Evolutionary conservation across 2,888 invertebrate species (phyloP).

Genomic region (Meteorus cinctellus): DNA sequence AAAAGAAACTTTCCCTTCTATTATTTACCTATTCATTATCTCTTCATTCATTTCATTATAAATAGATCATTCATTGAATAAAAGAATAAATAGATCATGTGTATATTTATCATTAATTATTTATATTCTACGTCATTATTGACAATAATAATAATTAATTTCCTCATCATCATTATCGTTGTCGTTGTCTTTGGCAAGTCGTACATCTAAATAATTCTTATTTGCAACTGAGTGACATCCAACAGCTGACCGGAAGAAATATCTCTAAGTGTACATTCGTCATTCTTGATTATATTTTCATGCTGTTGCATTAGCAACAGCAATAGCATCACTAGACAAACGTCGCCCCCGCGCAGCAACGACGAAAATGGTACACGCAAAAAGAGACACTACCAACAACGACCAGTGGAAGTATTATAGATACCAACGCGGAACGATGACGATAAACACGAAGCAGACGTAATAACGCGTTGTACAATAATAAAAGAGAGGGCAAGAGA

Average conservation of each 20-base stretch:
- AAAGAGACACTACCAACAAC: slow-evolving; percentile 33
- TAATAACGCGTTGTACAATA: slow-evolving; percentile 39
- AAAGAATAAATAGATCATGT: not conserved
- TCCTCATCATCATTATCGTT: not conserved
- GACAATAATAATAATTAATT: too few relatives aligned
- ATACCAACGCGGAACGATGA: slow-evolving; percentile 45
- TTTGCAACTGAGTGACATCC: slow-evolving; percentile 22
- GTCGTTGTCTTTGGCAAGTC: not conserved
- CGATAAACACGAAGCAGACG: slow-evolving; percentile 45
- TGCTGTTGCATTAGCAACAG: slow-evolving; percentile 31
- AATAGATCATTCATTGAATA: too few relatives aligned
- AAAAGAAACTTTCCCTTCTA: too few relatives aligned
- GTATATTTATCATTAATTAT: not conserved
- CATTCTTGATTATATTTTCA: not conserved
- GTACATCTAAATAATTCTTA: slow-evolving; percentile 4
- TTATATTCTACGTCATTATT: not conserved
- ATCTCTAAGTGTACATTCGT: slow-evolving; percentile 28
- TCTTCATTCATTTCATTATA: too few relatives aligned
- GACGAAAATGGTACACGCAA: slow-evolving; percentile 37
- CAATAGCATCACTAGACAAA: not conserved
- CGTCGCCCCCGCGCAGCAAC: slow-evolving; percentile 47
- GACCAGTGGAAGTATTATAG: not conserved
- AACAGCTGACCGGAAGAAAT: slow-evolving; percentile 40
- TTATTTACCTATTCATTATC: too few relatives aligned
- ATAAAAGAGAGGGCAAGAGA: slow-evolving; percentile 31